A percentile compares a stretch with the other conserved stretches of the same genome.
phyloP scores from a whole-genome alignment of 2,113 vertebrate genomes.

The Pionites leucogaster region DNA sequence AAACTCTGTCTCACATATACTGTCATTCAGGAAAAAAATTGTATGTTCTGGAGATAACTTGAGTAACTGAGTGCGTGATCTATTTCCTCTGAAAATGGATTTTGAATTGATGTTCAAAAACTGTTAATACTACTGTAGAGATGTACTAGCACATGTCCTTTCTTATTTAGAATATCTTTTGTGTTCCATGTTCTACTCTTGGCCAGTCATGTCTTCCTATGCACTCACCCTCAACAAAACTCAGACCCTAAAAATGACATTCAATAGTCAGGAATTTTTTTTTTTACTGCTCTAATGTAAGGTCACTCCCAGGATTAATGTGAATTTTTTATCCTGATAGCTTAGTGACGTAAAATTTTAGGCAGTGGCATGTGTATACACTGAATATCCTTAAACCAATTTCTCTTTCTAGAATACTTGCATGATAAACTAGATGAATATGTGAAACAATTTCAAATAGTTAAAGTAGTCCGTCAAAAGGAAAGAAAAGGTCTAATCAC shows the following conservation, averaged over 20 bases:
- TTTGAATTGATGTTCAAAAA: background rate
- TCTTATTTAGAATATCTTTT: background rate
- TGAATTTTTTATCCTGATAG: background rate
- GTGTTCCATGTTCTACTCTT: background rate
- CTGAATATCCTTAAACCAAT: background rate
- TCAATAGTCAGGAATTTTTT: background rate
- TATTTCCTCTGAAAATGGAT: background rate
- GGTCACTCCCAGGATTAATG: background rate
- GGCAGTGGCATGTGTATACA: background rate
- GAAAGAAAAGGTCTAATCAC: constrained; percentile 97
- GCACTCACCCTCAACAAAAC: background rate
- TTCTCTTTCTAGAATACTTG: constrained; percentile 82
- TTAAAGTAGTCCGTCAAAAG: constrained; percentile 89
- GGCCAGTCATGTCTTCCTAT: background rate
- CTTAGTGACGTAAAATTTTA: background rate
- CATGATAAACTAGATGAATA: constrained; percentile 90
- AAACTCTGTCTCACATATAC: background rate
- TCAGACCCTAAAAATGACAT: background rate
- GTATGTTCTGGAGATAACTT: background rate
- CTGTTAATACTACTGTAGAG: background rate
- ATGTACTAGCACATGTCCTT: background rate
- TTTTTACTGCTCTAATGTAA: background rate
- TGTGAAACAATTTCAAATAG: constrained; percentile 87
- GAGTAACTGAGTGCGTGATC: background rate
- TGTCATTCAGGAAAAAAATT: background rate